Base-by-base conservation (phyloP, 2,797 vertebrate species). In the Sebastes goodei region DNA sequence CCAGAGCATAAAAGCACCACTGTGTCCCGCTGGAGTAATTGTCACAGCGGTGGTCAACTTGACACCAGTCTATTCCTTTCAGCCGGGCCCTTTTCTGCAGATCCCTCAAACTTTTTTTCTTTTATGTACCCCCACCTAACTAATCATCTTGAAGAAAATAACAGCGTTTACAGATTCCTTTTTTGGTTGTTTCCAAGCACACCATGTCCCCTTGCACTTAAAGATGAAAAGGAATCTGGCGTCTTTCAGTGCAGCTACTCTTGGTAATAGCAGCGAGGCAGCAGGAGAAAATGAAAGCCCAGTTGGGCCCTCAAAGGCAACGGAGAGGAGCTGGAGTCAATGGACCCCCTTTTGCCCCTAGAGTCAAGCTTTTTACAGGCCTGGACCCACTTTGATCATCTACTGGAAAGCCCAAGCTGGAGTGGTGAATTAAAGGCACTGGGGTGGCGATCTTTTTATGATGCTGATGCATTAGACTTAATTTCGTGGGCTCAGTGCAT, bases 381-480 rank as follows among this genome's bases (percentile, higher is more conserved):
- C 35, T n/a, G 30, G 71, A 62, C 63, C 69, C 59, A 84, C 94
- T 95, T 95, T 95, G 91, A 94, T 95, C 86, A 68, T 91, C 46
- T 55, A 2, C 68, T 60, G 68, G 69, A 85, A 81, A 86, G 71
- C 77, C 74, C 21, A 32, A 68, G 70, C 83, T 74, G 71, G 62
- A 89, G 79, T 81, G 86, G 68, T 63, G 80, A 76, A 88, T 90
- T 85, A 89, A 82, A 82, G 76, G 62, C 62, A 85, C 62, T 33
- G 27, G 27, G 60, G 27, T 49, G 32, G 72, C 80, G 62, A 63
- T 87, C 59, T 88, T 61, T 63, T 67, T 76, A 49, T 85, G 30
- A 78, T 83, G 66, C 60, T 84, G 81, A 89, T 86, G 75, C 72
- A 81, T 67, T 46, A 61, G 60, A 33, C 46, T 74, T 77, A 74